These are phyloP conservation scores for Leptinotarsa rubiginosa DNA, from an alignment of 2,888 invertebrate species.

Conservation along the genomic window DNA sequence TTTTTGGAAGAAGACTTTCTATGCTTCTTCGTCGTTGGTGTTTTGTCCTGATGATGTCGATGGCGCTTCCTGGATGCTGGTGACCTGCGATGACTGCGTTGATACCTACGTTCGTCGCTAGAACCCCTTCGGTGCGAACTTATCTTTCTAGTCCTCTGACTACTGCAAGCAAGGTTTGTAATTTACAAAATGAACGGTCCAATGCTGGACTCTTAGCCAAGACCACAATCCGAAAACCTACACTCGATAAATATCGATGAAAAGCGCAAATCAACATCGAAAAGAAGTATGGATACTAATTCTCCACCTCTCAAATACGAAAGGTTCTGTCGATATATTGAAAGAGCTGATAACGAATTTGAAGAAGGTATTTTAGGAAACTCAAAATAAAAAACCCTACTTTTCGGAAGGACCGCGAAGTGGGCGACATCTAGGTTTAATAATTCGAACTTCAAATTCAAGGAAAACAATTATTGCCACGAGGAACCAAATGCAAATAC, in stretches of 20 bases:
- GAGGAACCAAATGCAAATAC: no score
- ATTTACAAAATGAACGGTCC: slow-evolving; percentile 7
- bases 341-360: no score
- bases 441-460: neutral
- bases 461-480: neutral
- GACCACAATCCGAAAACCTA: neutral
- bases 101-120: slow-evolving; percentile 84
- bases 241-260: neutral
- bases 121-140: slow-evolving; percentile 79
- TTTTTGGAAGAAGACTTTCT: slow-evolving; percentile 67
- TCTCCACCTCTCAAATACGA: no score
- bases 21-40: slow-evolving; percentile 49
- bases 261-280: neutral
- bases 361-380: no score
- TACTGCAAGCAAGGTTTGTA: slow-evolving; percentile 65
- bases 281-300: neutral
- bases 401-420: no score
- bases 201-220: neutral
- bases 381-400: no score
- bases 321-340: neutral
- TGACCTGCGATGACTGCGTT: slow-evolving; percentile 86
- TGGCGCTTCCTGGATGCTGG: slow-evolving; percentile 81
- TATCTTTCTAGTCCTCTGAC: slow-evolving; percentile 71
- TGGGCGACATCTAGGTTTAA: no score
- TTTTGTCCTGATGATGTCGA: slow-evolving; percentile 57